Percentiles rank a stretch among this genome's conserved stretches.
Conservation (phyloP, 2,888 invertebrate species). For the Macaria liturata region DNA sequence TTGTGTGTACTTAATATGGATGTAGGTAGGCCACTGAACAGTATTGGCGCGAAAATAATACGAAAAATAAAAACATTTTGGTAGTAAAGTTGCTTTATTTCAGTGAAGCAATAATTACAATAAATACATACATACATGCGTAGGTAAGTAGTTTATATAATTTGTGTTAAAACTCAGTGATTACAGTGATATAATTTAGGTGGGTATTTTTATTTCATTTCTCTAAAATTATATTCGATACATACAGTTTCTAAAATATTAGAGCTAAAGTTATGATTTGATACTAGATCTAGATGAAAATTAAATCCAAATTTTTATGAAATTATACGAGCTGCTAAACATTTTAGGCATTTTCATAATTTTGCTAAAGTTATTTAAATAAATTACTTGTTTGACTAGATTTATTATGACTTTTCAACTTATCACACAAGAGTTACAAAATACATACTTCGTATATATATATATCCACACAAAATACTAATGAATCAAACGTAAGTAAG, state of each 20-base stretch:
- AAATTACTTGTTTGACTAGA: too few species aligned
- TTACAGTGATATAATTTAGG: conserved; percentile 31
- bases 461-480: too few species aligned
- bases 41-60: too few species aligned
- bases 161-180: conserved; percentile 33
- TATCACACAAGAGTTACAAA: too few species aligned
- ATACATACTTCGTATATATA: too few species aligned
- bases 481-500: too few species aligned
- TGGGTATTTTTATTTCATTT: conserved; percentile 14
- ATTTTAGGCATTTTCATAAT: conserved; percentile 7
- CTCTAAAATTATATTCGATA: conserved; percentile 31
- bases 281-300: too few species aligned
- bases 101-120: conserved; percentile 68
- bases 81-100: conserved; percentile 68
- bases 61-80: conserved; percentile 23
- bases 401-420: too few species aligned
- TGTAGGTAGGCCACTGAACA: too few species aligned
- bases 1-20: too few species aligned
- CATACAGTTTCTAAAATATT: conserved; percentile 4
- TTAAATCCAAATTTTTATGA: not conserved
- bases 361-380: too few species aligned
- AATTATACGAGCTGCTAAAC: conserved; percentile 15
- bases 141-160: conserved; percentile 46
- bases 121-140: conserved; percentile 53
- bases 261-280: conserved; percentile 12